phyloP scores from a whole-genome alignment of 2,797 vertebrate genomes.

The Ispidina lecontei region DNA sequence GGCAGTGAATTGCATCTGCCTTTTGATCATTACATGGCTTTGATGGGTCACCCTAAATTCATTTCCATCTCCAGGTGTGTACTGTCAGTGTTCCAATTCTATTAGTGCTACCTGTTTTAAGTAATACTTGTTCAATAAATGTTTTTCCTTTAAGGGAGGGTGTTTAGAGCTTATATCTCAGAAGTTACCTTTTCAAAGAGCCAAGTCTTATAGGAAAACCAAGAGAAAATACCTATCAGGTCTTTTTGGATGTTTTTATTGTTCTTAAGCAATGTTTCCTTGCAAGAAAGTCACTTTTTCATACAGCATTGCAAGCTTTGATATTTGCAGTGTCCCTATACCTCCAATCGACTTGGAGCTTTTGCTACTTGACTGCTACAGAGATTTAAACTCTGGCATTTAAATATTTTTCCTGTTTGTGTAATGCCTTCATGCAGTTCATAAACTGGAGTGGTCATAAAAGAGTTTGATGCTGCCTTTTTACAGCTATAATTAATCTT shows the following conservation, averaged over 20 bases:
- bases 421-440: not conserved
- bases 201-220: not conserved
- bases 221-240: not conserved
- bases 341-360: not conserved
- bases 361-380: not conserved
- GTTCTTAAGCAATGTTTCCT: not conserved
- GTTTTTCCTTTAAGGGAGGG: not conserved
- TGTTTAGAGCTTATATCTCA: not conserved
- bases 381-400: not conserved
- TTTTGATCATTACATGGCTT: conserved; percentile 20
- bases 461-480: conserved; percentile 38
- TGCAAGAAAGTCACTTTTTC: not conserved
- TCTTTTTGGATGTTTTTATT: not conserved
- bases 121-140: not conserved
- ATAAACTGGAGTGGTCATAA: conserved; percentile 34
- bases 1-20: conserved; percentile 7
- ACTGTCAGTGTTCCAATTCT: not conserved
- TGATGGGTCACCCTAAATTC: not conserved
- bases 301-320: not conserved
- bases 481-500: conserved; percentile 56
- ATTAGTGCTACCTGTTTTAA: not conserved
- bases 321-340: not conserved
- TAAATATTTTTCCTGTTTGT: not conserved
- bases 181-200: not conserved
- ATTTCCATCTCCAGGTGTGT: not conserved